phyloP scores from a whole-genome alignment of 2,113 vertebrate species.

The Albula goreensis region DNA sequence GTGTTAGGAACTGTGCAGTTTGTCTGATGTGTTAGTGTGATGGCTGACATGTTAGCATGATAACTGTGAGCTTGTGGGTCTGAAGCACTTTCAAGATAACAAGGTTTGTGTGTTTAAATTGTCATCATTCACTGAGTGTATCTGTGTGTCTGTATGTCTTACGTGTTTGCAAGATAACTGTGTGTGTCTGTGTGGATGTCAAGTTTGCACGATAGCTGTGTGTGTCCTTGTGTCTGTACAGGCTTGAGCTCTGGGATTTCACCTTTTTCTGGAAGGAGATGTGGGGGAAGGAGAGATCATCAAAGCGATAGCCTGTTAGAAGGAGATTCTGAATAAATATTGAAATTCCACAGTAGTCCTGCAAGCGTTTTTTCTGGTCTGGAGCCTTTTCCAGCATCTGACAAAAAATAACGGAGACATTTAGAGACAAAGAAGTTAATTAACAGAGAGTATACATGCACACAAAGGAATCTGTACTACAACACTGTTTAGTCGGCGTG shows the following conservation, averaged over 20 bases:
- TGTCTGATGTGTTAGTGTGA: too few relatives aligned
- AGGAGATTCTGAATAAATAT: conserved; percentile 73
- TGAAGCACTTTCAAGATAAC: too few relatives aligned
- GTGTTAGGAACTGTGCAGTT: too few relatives aligned
- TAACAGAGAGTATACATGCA: too few relatives aligned
- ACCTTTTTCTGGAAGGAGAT: conserved; percentile 81
- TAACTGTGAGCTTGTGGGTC: too few relatives aligned
- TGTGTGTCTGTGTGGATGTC: background rate
- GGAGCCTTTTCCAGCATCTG: conserved; percentile 58
- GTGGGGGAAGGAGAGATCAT: conserved; percentile 57
- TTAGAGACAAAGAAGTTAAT: background rate
- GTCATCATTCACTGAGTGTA: too few relatives aligned
- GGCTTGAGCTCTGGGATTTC: background rate
- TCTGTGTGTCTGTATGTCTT: background rate
- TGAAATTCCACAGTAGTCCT: conserved; percentile 70
- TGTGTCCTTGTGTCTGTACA: too few relatives aligned
- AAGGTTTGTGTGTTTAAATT: too few relatives aligned
- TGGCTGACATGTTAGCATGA: too few relatives aligned
- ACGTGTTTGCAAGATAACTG: background rate
- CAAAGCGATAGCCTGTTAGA: conserved; percentile 75
- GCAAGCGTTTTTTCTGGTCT: conserved; percentile 48
- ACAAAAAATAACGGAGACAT: background rate
- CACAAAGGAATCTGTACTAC: too few relatives aligned
- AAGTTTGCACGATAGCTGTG: too few relatives aligned
- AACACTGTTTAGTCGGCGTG: too few relatives aligned